These are phyloP conservation scores for Amyelois transitella DNA, from an alignment of 1,140 invertebrate species.

Conservation along the genomic window DNA sequence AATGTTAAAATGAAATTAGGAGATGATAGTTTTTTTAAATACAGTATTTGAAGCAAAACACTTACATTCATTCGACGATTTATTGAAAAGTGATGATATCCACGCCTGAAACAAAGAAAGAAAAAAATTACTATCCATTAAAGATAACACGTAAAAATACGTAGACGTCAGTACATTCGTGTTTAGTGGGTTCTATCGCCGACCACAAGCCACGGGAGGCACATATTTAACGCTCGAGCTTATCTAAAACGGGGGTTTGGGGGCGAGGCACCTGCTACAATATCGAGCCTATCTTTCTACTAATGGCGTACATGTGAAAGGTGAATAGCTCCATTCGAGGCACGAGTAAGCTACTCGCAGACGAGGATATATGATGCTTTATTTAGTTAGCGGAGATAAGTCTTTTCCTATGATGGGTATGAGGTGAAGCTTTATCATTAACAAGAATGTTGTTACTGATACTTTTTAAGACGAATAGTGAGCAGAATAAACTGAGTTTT, in stretches of 20 bases:
- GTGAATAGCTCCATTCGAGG: slow-evolving; percentile 43
- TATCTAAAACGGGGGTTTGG: slow-evolving; percentile 36
- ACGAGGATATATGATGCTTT: slow-evolving; percentile 24
- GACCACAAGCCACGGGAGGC: slow-evolving; percentile 29
- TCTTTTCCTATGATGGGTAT: background rate
- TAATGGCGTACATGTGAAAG: slow-evolving; percentile 56
- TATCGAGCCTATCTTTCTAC: slow-evolving; percentile 52
- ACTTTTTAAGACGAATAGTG: too few relatives aligned
- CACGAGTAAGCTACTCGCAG: slow-evolving; percentile 21
- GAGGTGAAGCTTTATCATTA: background rate
- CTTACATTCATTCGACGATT: background rate
- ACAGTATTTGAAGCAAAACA: background rate
- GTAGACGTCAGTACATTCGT: slow-evolving; percentile 17
- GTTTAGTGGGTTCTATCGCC: slow-evolving; percentile 26
- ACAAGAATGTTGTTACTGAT: too few relatives aligned
- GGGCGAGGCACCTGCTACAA: slow-evolving; percentile 33
- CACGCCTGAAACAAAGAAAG: background rate
- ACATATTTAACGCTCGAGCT: slow-evolving; percentile 44
- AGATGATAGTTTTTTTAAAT: background rate
- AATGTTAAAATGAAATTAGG: too few relatives aligned
- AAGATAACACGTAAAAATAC: slow-evolving; percentile 10
- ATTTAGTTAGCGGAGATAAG: slow-evolving; percentile 22
- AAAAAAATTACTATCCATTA: background rate
- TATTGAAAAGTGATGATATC: background rate
- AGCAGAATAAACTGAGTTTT: too few relatives aligned